These are phyloP conservation scores for Ptychochromis oligacanthus DNA, from an alignment of 2,113 vertebrate species.

Conservation along the genomic window DNA sequence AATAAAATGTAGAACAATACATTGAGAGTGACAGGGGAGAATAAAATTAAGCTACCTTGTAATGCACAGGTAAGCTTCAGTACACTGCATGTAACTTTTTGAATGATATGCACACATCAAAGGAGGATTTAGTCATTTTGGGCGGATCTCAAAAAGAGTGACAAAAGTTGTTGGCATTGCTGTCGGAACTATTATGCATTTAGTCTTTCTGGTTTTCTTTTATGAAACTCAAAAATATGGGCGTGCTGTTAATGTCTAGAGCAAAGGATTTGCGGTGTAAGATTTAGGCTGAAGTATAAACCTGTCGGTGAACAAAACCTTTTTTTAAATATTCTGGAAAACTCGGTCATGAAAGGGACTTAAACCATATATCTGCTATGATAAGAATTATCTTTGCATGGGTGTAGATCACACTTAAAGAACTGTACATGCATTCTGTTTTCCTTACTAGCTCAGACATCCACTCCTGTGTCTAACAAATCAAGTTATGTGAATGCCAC, in stretches of 20 bases:
- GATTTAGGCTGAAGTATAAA: constrained; percentile 55
- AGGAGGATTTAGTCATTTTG: background rate
- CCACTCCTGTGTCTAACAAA: constrained; percentile 64
- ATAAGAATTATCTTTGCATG: constrained; percentile 68
- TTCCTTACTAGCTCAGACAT: constrained; percentile 44
- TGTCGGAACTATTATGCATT: constrained; percentile 1
- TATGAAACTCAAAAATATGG: background rate
- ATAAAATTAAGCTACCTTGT: constrained; percentile 24
- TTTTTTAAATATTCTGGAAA: constrained; percentile 47
- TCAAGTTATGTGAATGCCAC: constrained; percentile 64
- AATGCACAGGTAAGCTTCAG: constrained; percentile 25
- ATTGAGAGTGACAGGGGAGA: constrained; percentile 41
- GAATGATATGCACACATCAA: background rate
- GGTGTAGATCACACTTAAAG: constrained; percentile 63
- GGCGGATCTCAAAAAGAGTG: background rate
- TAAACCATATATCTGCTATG: constrained; percentile 62
- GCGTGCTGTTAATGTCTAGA: constrained; percentile 1
- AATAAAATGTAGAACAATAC: constrained; percentile 24
- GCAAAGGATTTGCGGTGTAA: constrained; percentile 45
- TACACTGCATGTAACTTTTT: constrained; percentile 8
- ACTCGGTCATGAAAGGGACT: constrained; percentile 42
- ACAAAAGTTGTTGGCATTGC: background rate
- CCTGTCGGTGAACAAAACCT: constrained; percentile 36
- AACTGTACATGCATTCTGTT: constrained; percentile 36
- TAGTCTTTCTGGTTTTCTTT: background rate